Percentiles rank a stretch among this genome's conserved stretches.
Conservation (phyloP, 1,140 invertebrate genomes). For the Procambarus virginalis region DNA sequence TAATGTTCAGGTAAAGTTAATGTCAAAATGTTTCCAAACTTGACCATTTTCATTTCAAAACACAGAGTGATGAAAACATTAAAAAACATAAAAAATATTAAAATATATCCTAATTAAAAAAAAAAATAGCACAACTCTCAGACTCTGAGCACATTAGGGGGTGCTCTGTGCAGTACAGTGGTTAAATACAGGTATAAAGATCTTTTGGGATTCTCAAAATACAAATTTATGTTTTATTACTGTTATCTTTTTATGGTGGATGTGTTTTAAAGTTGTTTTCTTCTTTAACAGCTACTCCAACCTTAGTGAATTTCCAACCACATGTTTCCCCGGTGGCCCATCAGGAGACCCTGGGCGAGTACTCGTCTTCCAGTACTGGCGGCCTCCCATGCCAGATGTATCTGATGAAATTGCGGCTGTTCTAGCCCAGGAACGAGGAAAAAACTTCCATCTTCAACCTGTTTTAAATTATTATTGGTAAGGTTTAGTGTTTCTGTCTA, state of each 20-base stretch:
- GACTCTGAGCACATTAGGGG: no score
- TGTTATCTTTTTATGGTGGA: not conserved
- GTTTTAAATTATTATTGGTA: slow-evolving; percentile 36
- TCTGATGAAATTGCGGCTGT: slow-evolving; percentile 47
- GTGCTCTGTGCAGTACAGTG: no score
- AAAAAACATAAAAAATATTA: no score
- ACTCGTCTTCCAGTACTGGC: slow-evolving; percentile 57
- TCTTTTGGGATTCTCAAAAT: no score
- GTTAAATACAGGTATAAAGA: no score
- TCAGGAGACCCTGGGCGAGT: slow-evolving; percentile 51
- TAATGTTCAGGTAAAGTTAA: no score
- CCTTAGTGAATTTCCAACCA: slow-evolving; percentile 59
- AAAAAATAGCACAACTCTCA: no score
- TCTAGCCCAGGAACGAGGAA: slow-evolving; percentile 41
- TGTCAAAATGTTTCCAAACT: no score
- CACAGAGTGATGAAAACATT: no score
- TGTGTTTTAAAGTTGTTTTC: not conserved
- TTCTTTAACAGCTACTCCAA: slow-evolving; percentile 45
- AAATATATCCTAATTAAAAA: no score
- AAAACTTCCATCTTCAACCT: slow-evolving; percentile 14
- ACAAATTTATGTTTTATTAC: no score
- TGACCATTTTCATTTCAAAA: no score
- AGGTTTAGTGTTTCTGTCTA: not conserved
- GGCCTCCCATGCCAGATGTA: slow-evolving; percentile 52
- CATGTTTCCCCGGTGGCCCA: slow-evolving; percentile 58